Evolutionary conservation across 2,113 vertebrate genomes (phyloP), one percentile per base, ranked within the genome.

Genomic region (Calyptomena viridis): DNA sequence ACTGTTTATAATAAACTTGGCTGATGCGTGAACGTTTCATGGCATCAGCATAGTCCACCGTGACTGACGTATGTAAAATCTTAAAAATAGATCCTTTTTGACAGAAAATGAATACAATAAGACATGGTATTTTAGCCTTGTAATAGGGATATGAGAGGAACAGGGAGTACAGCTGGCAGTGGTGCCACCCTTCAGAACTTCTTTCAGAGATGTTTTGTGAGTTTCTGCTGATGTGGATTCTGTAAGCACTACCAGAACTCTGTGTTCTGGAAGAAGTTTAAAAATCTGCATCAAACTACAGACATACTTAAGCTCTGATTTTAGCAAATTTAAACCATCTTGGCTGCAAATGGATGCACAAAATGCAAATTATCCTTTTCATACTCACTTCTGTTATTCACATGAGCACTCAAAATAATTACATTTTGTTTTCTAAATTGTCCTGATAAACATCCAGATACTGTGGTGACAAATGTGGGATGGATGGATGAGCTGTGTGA

Each of bases 151-250:
- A 27, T 0, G 3, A 55, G 22, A 77, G 12, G 17, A 85, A 30
- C 15, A 42, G 49, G 23, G 17, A 46, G 9, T n/a, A 40, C 2
- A 44, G 21, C 14, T 53, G 47, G 14, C 7, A 10, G 25, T 0
- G 0, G 12, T 20, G 9, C 58, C 1, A 0, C 2, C 12, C 14
- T 64, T 72, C 21, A 8, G 22, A 73, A 20, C 30, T 18, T 15
- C 56, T 84, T 67, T 56, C 11, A 16, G 25, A 68, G 49, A 28
- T 7, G 11, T 35, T 68, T 64, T 76, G 16, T 2, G 8, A 56
- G 39, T 10, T 83, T 13, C 53, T 42, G n/a, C 14, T 49, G 11
- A 69, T 35, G 25, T 39, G 30, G 16, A 10, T 46, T 49, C 47
- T 42, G 6, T 53, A 37, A 73, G 13, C n/a, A 13, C 20, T 37